These are phyloP conservation scores for Crocuta crocuta DNA, from an alignment of 2,113 vertebrate species.

Conservation along the genomic window DNA sequence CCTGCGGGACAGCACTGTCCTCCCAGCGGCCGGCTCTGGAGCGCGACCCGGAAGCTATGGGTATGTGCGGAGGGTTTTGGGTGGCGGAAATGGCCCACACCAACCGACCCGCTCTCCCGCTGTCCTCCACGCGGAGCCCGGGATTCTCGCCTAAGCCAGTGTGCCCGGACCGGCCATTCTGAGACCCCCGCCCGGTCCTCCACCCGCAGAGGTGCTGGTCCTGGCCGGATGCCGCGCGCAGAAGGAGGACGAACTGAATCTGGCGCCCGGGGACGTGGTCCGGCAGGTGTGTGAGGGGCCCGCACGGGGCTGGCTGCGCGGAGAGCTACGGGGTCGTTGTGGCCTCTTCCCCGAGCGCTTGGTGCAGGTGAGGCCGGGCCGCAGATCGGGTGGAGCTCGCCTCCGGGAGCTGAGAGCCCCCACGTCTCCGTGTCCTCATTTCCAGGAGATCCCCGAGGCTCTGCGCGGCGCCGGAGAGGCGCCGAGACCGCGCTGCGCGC, in stretches of 20 bases:
- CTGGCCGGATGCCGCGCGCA: slow-evolving; percentile 88
- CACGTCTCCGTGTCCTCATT: background rate
- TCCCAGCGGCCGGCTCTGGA: background rate
- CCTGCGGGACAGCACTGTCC: background rate
- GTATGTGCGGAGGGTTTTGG: slow-evolving; percentile 62
- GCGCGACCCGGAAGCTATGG: slow-evolving; percentile 61
- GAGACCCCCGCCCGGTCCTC: background rate
- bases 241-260: slow-evolving; percentile 86
- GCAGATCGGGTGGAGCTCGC: too few species aligned
- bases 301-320: slow-evolving; percentile 90
- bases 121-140: fast-evolving
- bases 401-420: background rate
- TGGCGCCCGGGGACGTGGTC: slow-evolving; percentile 88
- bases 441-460: slow-evolving; percentile 78
- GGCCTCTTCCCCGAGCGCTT: slow-evolving; percentile 91
- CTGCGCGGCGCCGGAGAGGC: background rate
- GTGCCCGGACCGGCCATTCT: background rate
- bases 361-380: slow-evolving; percentile 84
- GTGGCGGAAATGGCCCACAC: background rate
- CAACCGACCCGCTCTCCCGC: fast-evolving
- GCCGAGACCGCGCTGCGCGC: slow-evolving; percentile 70
- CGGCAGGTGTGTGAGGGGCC: slow-evolving; percentile 86
- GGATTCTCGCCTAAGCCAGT: background rate
- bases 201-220: slow-evolving; percentile 88
- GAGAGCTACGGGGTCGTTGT: slow-evolving; percentile 86